A percentile compares a stretch with the other conserved stretches of the same genome.
Evolutionary conservation across 2,113 vertebrate species (phyloP).

Genomic region (Romanogobio albipinnatus): DNA sequence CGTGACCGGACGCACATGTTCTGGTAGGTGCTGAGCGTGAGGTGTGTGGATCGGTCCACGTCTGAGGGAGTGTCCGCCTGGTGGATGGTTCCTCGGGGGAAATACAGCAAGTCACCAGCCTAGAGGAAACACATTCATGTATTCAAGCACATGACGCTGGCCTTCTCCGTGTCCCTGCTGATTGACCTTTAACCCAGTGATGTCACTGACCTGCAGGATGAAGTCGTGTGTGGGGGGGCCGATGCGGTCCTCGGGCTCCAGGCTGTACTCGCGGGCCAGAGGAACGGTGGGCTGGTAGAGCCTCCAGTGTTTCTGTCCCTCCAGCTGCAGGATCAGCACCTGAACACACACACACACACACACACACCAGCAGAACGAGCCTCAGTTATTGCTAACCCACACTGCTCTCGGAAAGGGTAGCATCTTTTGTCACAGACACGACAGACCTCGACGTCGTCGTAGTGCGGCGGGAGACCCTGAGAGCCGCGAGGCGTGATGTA

Average conservation of each 20-base stretch:
- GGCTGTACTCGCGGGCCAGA: conserved; percentile 84
- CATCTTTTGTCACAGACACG: no score
- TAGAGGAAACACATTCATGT: conserved; percentile 54
- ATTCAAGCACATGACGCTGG: not conserved
- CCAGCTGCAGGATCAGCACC: conserved; percentile 91
- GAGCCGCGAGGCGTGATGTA: conserved; percentile 89
- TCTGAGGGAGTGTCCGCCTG: conserved; percentile 85
- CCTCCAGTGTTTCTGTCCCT: conserved; percentile 90
- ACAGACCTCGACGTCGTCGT: conserved; percentile 90
- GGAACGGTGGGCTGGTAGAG: conserved; percentile 84
- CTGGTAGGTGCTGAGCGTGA: conserved; percentile 94
- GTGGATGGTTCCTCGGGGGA: conserved; percentile 92
- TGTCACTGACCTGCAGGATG: conserved; percentile 78
- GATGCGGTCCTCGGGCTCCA: conserved; percentile 80
- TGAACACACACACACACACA: conserved; percentile 55
- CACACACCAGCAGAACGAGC: not conserved
- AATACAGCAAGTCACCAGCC: conserved; percentile 90
- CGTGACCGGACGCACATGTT: conserved; percentile 76
- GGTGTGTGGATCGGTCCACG: conserved; percentile 81
- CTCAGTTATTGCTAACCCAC: no score
- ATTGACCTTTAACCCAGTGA: no score
- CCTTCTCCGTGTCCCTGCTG: no score
- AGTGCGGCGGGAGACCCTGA: conserved; percentile 90
- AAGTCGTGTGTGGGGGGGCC: conserved; percentile 86
- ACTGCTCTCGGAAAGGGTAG: no score